Conservation (phyloP, 2,797 vertebrate genomes). For the Champsocephalus gunnari region DNA sequence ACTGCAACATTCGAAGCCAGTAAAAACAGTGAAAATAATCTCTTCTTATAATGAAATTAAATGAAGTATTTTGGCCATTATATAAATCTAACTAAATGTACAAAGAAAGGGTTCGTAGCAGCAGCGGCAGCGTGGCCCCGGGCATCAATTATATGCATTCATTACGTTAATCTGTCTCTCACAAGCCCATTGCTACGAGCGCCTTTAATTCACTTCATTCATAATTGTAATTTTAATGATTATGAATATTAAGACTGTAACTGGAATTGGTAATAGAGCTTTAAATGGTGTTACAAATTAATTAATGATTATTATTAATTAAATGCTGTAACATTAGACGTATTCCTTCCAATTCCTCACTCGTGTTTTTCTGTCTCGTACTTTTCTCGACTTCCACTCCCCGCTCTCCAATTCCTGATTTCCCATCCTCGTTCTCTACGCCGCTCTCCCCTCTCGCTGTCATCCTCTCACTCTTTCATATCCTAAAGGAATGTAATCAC, state of each 20-base stretch:
- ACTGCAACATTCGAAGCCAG: too few relatives aligned
- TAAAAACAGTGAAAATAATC: too few relatives aligned
- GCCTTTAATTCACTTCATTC: neutral
- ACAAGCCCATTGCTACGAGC: neutral
- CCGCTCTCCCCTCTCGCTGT: neutral
- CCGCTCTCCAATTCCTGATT: neutral
- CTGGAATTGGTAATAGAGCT: neutral
- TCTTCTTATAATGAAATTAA: too few relatives aligned
- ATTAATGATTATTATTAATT: constrained; percentile 17
- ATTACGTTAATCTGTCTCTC: too few relatives aligned
- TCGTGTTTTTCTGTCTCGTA: neutral
- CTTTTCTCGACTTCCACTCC: neutral
- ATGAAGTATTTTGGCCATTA: too few relatives aligned
- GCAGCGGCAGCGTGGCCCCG: too few relatives aligned
- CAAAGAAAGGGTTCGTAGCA: too few relatives aligned
- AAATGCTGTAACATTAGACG: neutral
- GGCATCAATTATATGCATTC: too few relatives aligned
- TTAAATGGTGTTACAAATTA: constrained; percentile 15
- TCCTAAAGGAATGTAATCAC: constrained; percentile 54
- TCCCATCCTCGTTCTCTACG: neutral
- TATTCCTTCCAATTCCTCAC: neutral
- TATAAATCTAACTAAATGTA: too few relatives aligned
- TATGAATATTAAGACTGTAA: neutral
- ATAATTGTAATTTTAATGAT: neutral
- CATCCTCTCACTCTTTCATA: constrained; percentile 17